phyloP scores from a whole-genome alignment of 2,797 vertebrate species.

The Petrocephalus sullivani region DNA sequence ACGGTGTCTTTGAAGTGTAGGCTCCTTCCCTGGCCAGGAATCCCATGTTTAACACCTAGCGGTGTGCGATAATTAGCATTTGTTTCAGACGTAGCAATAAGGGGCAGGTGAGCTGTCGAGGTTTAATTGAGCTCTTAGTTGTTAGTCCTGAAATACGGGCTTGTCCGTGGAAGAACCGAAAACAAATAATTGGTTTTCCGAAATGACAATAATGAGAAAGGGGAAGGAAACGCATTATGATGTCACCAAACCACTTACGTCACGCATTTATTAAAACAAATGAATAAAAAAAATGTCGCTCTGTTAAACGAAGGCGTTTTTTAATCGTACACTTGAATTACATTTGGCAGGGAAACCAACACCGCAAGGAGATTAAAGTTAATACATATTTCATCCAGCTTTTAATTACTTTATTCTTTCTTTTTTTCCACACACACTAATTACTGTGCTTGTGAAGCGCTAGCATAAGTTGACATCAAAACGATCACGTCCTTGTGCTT shows the following conservation, averaged over 20 bases:
- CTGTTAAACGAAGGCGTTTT: not conserved
- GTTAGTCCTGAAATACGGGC: not conserved
- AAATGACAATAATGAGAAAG: not conserved
- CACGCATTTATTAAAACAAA: not conserved
- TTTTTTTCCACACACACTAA: not conserved
- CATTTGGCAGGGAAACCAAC: not conserved
- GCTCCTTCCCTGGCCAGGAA: not conserved
- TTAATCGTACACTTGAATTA: not conserved
- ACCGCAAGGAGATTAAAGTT: not conserved
- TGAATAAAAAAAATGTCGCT: not conserved
- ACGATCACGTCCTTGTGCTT: not conserved
- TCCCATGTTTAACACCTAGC: not conserved
- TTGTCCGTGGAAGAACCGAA: not conserved
- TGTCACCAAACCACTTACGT: not conserved
- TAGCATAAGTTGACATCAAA: not conserved
- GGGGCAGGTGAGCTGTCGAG: not conserved
- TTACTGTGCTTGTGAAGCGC: not conserved
- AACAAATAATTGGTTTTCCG: not conserved
- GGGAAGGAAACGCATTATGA: not conserved
- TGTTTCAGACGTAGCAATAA: not conserved
- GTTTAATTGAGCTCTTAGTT: not conserved
- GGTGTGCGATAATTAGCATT: not conserved
- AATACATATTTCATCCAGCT: not conserved
- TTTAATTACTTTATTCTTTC: constrained; percentile 7
- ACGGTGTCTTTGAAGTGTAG: not conserved